phyloP scores from a whole-genome alignment of 2,888 invertebrate genomes.

The Didymodactylos carnosus region DNA sequence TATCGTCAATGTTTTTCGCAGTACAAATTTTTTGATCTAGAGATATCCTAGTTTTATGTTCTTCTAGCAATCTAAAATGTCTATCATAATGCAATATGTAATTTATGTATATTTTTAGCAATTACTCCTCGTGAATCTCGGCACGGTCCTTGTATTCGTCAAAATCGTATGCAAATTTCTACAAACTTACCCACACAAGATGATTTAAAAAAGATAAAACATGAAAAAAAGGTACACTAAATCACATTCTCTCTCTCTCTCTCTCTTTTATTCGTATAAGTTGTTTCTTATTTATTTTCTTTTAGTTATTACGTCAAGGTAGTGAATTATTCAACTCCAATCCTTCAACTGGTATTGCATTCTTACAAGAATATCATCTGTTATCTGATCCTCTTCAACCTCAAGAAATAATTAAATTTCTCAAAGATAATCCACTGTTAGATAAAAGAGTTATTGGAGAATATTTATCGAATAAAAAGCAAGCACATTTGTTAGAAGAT shows the following conservation, averaged over 20 bases:
- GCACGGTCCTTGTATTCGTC: slow-evolving; percentile 21
- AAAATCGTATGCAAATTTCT: slow-evolving; percentile 43
- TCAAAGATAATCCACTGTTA: slow-evolving; percentile 75
- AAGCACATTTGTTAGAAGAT: slow-evolving; percentile 39
- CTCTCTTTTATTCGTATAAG: not conserved
- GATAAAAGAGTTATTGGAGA: slow-evolving; percentile 94
- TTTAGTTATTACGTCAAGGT: slow-evolving; percentile 44
- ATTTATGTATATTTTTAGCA: no score
- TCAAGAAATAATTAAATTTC: slow-evolving; percentile 61
- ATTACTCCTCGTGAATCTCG: not conserved
- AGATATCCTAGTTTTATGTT: no score
- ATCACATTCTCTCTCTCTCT: no score
- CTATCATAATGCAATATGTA: no score
- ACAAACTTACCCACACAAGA: slow-evolving; percentile 54
- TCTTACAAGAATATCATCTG: slow-evolving; percentile 72
- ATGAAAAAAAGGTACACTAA: slow-evolving; percentile 74
- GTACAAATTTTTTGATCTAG: no score
- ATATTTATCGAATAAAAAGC: slow-evolving; percentile 49
- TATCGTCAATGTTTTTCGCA: no score
- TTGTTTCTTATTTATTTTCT: not conserved
- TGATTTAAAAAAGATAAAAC: slow-evolving; percentile 60
- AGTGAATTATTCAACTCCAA: slow-evolving; percentile 89
- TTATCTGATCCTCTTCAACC: slow-evolving; percentile 48
- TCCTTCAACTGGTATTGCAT: slow-evolving; percentile 78
- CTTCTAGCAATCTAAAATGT: no score